Evolutionary conservation across 2,113 vertebrate species (phyloP).

Genomic region (Aptenodytes patagonicus): DNA sequence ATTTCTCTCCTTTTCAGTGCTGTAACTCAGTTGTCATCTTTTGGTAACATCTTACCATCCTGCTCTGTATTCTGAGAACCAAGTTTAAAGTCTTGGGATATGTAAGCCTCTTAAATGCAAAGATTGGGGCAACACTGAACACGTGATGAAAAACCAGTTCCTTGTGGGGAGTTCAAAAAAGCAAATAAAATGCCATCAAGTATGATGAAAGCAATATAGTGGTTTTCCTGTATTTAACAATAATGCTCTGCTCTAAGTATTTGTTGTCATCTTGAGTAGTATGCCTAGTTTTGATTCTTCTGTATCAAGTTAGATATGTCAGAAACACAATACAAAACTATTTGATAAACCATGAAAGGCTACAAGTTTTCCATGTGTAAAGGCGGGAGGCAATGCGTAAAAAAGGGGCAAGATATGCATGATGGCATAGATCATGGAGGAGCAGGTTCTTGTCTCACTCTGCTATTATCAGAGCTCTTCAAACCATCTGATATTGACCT

Average conservation of each 20-base stretch:
- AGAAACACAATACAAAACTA: not conserved
- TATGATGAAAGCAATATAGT: not conserved
- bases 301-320: not conserved
- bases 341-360: not conserved
- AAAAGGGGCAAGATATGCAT: not conserved
- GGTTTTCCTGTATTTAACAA: not conserved
- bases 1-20: not conserved
- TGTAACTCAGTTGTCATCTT: not conserved
- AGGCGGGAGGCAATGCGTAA: not conserved
- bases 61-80: not conserved
- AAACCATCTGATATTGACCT: not conserved
- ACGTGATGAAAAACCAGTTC: not conserved
- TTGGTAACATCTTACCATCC: not conserved
- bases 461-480: not conserved
- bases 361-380: not conserved
- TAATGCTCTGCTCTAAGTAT: not conserved
- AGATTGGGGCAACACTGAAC: not conserved
- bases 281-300: not conserved
- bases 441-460: not conserved
- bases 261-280: not conserved
- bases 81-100: not conserved
- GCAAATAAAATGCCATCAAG: not conserved
- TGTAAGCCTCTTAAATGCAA: not conserved
- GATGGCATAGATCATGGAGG: not conserved
- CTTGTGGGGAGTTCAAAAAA: not conserved